These are phyloP conservation scores for Bombus polaris DNA, from an alignment of 1,140 invertebrate species.

Conservation along the genomic window DNA sequence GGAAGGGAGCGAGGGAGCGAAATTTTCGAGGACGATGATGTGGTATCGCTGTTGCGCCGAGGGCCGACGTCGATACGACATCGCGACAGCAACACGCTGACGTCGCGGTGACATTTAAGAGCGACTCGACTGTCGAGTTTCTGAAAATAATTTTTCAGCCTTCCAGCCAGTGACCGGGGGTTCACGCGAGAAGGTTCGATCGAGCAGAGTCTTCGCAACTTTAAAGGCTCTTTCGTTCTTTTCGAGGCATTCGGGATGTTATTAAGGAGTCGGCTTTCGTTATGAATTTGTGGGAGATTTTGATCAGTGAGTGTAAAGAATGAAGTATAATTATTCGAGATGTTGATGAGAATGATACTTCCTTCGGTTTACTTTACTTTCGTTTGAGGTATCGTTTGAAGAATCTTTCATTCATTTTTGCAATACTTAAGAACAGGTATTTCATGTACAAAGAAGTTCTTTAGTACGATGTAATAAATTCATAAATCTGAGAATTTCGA, in stretches of 20 bases:
- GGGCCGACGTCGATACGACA: neutral
- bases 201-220: neutral
- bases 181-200: neutral
- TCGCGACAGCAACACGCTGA: too few relatives aligned
- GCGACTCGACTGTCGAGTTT: neutral
- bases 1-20: neutral
- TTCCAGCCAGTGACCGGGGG: neutral
- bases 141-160: constrained; percentile 14
- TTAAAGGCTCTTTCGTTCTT: neutral
- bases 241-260: neutral
- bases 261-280: too few relatives aligned
- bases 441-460: neutral
- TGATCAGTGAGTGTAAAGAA: neutral
- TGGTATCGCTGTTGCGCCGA: neutral
- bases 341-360: neutral
- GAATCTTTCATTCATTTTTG: neutral
- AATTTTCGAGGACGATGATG: constrained; percentile 9
- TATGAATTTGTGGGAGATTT: neutral
- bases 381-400: neutral
- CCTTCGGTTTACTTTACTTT: too few relatives aligned
- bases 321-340: neutral
- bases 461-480: neutral
- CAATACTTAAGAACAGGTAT: neutral
- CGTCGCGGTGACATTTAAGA: constrained; percentile 23
- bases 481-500: neutral